These are phyloP conservation scores for Deilephila porcellus DNA, from an alignment of 2,888 invertebrate genomes.

Conservation along the genomic window DNA sequence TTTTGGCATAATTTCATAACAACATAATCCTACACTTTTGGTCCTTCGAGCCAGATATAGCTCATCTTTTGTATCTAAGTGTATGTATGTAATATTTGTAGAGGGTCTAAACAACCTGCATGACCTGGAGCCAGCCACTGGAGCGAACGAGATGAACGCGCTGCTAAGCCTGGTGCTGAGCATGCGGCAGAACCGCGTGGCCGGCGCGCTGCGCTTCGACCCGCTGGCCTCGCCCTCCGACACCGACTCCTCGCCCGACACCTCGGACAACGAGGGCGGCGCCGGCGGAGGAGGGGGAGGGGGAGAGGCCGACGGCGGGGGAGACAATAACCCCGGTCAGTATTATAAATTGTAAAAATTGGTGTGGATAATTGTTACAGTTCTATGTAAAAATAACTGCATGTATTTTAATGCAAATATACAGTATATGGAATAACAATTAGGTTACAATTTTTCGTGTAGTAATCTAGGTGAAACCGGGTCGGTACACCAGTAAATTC, in stretches of 20 bases:
- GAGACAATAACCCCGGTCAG: conserved; percentile 9
- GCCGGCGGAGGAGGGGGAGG: conserved; percentile 31
- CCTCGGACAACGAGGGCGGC: conserved; percentile 33
- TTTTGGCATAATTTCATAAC: too few relatives aligned
- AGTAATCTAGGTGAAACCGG: too few relatives aligned
- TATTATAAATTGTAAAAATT: neutral
- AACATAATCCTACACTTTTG: too few relatives aligned
- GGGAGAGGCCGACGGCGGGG: conserved; percentile 30
- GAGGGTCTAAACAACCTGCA: conserved; percentile 68
- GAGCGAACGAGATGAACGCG: conserved; percentile 80
- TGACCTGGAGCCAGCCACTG: conserved; percentile 67
- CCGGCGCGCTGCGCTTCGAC: conserved; percentile 71
- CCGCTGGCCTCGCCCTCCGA: conserved; percentile 52
- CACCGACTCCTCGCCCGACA: conserved; percentile 32
- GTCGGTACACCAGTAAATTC: too few relatives aligned
- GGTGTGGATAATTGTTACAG: too few relatives aligned
- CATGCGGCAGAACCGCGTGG: conserved; percentile 76
- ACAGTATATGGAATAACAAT: too few relatives aligned
- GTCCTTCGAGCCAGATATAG: too few relatives aligned
- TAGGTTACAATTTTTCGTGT: too few relatives aligned
- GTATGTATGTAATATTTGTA: conserved; percentile 36
- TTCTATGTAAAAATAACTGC: too few relatives aligned
- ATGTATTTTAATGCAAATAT: too few relatives aligned
- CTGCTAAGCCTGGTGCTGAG: conserved; percentile 75
- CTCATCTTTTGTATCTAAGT: too few relatives aligned